These are phyloP conservation scores for Trachymyrmex septentrionalis DNA, from an alignment of 1,140 invertebrate species.

Conservation along the genomic window DNA sequence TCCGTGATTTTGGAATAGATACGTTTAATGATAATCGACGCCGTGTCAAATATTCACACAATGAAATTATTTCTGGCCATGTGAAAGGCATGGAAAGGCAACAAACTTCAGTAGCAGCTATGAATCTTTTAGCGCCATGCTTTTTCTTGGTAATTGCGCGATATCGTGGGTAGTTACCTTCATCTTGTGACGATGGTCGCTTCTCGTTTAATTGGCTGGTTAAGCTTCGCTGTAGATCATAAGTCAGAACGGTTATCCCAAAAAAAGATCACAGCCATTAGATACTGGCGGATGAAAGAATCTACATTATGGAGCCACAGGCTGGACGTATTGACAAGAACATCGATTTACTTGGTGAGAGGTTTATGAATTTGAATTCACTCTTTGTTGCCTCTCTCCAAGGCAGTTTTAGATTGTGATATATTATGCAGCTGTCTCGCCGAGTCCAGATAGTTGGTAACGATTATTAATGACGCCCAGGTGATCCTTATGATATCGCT, in stretches of 20 bases:
- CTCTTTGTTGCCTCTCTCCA: slow-evolving; percentile 25
- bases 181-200: slow-evolving; percentile 62
- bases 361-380: slow-evolving; percentile 54
- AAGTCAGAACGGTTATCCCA: slow-evolving; percentile 24
- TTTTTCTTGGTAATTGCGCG: slow-evolving; percentile 75
- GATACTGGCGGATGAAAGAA: slow-evolving; percentile 32
- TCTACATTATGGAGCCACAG: background rate
- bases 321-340: slow-evolving; percentile 56
- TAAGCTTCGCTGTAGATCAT: slow-evolving; percentile 65
- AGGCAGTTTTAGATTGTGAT: slow-evolving; percentile 51
- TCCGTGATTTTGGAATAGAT: background rate
- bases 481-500: slow-evolving; percentile 46
- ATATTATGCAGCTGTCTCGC: slow-evolving; percentile 54
- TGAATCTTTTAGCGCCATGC: slow-evolving; percentile 77
- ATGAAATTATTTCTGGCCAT: slow-evolving; percentile 68
- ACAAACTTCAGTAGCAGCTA: slow-evolving; percentile 63
- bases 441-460: slow-evolving; percentile 48
- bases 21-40: background rate
- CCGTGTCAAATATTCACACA: background rate
- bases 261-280: slow-evolving; percentile 55
- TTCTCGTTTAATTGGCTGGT: slow-evolving; percentile 73
- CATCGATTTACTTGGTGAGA: slow-evolving; percentile 45
- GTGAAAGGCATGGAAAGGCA: background rate
- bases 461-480: slow-evolving; percentile 53
- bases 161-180: slow-evolving; percentile 72